Evolutionary conservation across 2,888 invertebrate species (phyloP).

Genomic region (Octodonta nipae): DNA sequence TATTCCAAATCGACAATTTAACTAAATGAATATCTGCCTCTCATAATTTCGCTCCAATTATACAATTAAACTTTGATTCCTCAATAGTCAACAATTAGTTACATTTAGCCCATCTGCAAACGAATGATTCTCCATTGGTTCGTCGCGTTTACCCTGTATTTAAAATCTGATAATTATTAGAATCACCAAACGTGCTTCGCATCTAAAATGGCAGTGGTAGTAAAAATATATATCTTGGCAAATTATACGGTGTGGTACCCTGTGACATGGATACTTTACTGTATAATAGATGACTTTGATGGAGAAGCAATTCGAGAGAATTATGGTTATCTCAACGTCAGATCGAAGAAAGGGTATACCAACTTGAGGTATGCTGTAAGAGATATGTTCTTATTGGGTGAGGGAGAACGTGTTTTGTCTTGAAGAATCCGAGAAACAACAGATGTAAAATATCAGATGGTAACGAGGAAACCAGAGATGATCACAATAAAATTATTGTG

Average conservation of each 20-base stretch:
- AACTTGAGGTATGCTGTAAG: background rate
- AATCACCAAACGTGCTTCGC: conserved; percentile 6
- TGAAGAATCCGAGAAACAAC: background rate
- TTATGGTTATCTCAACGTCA: conserved; percentile 7
- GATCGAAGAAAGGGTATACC: conserved; percentile 7
- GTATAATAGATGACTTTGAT: conserved; percentile 9
- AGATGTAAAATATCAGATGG: background rate
- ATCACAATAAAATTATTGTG: too few relatives aligned
- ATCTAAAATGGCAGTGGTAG: conserved; percentile 7
- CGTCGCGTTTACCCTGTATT: conserved; percentile 8
- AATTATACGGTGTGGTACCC: conserved; percentile 12
- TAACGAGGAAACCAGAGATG: too few relatives aligned
- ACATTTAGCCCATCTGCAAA: background rate
- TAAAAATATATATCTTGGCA: conserved; percentile 14
- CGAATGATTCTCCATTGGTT: too few relatives aligned
- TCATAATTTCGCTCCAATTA: background rate
- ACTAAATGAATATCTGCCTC: background rate
- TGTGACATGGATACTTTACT: conserved; percentile 9
- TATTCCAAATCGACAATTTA: too few relatives aligned
- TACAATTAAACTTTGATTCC: background rate
- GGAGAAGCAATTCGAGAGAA: conserved; percentile 7
- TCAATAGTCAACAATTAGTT: background rate
- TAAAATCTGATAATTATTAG: conserved; percentile 8
- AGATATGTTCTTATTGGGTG: background rate
- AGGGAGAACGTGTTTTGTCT: background rate